phyloP scores from a whole-genome alignment of 2,113 vertebrate species.

The Cebidichthys violaceus region DNA sequence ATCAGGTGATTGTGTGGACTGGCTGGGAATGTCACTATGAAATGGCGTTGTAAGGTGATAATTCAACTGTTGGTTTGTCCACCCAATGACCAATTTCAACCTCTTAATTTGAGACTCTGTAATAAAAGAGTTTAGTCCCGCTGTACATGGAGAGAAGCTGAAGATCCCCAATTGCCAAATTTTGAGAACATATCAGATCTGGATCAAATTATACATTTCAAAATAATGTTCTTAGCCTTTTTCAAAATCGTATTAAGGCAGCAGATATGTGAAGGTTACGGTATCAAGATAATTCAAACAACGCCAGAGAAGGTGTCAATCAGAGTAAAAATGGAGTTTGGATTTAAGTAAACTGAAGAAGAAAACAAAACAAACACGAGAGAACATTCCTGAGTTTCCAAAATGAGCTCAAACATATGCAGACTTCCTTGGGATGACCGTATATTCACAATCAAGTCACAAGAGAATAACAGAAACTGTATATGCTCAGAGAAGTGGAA shows the following conservation, averaged over 20 bases:
- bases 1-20: slow-evolving; percentile 39
- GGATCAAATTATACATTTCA: slow-evolving; percentile 52
- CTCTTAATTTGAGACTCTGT: slow-evolving; percentile 39
- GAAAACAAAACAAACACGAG: background rate
- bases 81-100: slow-evolving; percentile 35
- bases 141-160: background rate
- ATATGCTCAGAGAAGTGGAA: slow-evolving; percentile 43
- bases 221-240: slow-evolving; percentile 39
- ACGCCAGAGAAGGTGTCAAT: background rate
- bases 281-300: slow-evolving; percentile 1
- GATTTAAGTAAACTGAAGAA: background rate
- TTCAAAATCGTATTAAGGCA: slow-evolving; percentile 33
- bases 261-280: slow-evolving; percentile 41
- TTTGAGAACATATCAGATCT: slow-evolving; percentile 44
- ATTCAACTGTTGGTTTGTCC: slow-evolving; percentile 36
- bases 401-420: slow-evolving; percentile 7
- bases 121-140: slow-evolving; percentile 30
- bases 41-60: slow-evolving; percentile 58
- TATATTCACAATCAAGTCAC: slow-evolving; percentile 15
- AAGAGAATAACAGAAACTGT: slow-evolving; percentile 32
- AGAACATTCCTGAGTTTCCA: background rate
- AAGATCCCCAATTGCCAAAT: slow-evolving; percentile 28
- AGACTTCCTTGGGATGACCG: background rate
- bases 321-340: slow-evolving; percentile 1
- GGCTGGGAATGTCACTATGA: slow-evolving; percentile 38